Base-by-base conservation (phyloP, 2,888 invertebrate species). In the Perizoma flavofasciatum region DNA sequence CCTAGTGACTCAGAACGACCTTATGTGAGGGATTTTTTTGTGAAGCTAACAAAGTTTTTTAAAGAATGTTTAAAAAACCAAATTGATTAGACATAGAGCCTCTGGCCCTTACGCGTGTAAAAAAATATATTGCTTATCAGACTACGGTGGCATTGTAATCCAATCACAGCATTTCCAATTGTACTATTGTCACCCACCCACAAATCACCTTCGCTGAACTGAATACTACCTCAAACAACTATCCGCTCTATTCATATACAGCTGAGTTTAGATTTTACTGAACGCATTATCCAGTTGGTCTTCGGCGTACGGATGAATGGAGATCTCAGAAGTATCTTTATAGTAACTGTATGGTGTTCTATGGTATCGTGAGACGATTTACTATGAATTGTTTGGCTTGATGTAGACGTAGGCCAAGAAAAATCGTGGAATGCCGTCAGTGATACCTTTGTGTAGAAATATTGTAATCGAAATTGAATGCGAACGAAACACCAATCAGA, bases 151-250 rank as follows among this genome's bases (percentile, higher is more conserved):
- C 76, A 72, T 78, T 77, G 75, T 78, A 59, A 62, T 63, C 69
- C 75, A 77, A 78, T 78, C 75, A 70, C 65, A 52, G 33, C 59
- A 53, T 40, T 50, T 37, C 56, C 72, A 77, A 77, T 78, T 75
- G 73, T 54, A 52, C 68, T 65, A 71, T 73, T 73, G 68, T 72
- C 49, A 65, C 44, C 69, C 71, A 72, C 69, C 72, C 68, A 72
- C 70, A 67, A 65, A 63, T 62, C 64, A 66, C 66, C 63, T 58
- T 61, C 46, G 34, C 41, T 6, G 33, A 45, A n/a, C 58, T 32
- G 37, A 5, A 9, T 7, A 34, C 11, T 40, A 35, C 49, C 8
- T 10, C n/a, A 45, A 47, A 51, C 5, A 10, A 43, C n/a, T n/a
- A 35, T 33, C 22, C 7, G 9, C 35, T 22, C 10, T 59, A 48